Evolutionary conservation across 1,140 invertebrate species (phyloP), one percentile per base, ranked within the genome.

Genomic region (Acromyrmex echinatior): DNA sequence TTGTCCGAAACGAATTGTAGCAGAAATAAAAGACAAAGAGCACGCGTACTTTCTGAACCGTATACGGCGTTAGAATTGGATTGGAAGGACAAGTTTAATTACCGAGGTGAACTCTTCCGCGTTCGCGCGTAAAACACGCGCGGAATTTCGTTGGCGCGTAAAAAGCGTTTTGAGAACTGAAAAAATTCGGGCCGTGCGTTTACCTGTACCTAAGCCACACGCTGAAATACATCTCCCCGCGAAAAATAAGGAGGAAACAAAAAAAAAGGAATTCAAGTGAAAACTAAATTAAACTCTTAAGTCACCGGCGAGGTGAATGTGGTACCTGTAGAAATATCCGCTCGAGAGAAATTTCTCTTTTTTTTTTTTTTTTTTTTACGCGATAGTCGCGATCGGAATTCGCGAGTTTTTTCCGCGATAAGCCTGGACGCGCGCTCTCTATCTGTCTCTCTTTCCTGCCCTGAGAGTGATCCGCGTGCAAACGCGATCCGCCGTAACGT

Each of bases 31-130:
- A 82, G 21, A 16, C 2, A 14, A 49, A 21, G 16, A 21, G 53
- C 31, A 14, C 39, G 28, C 28, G 9, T 9, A 28, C 62, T 81
- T 53, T 39, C n/a, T 21, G 10, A 5, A 25, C 31, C 14, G 21
- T 53, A 58, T 28, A 35, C 18, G 31, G n/a, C 45, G 51, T 35
- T 77, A 60, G 66, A 62, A 74, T 82, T 49, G 68, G 2, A 62
- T 74, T 62, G 68, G 35, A 58, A 60, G 68, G 35, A 82, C 53
- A 60, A 82, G 68, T 74, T 82, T 74, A 82, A 82, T 82, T 82
- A 82, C 16, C 68, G 31, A 2, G 18, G 31, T 31, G 35, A 21
- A 14, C 12, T 68, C 35, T 12, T 4, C 10, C 39, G 66, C 10
- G 39, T 49, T 45, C n/a, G 35, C 35, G 35, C 39, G 21, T 21